Evolutionary conservation across 1,140 invertebrate genomes (phyloP).

Genomic region (Neelides sp.): DNA sequence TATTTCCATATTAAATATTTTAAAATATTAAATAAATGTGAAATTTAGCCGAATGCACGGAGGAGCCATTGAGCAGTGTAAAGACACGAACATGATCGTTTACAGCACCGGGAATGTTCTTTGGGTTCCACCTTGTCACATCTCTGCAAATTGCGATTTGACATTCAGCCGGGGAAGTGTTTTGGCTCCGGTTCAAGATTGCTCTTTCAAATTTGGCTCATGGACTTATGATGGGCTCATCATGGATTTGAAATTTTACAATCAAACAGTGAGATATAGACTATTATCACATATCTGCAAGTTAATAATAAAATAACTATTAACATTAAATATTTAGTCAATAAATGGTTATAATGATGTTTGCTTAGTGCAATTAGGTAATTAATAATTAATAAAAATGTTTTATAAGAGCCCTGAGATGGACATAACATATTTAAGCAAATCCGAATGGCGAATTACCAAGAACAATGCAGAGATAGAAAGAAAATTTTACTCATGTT

Average conservation of each 20-base stretch:
- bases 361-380: background rate
- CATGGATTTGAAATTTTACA: constrained; percentile 11
- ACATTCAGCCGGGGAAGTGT: constrained; percentile 1
- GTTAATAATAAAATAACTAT: background rate
- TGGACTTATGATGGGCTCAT: constrained; percentile 15
- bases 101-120: constrained; percentile 20
- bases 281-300: background rate
- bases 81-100: constrained; percentile 13
- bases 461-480: constrained; percentile 3
- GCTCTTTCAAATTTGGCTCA: constrained; percentile 15
- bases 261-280: background rate
- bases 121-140: constrained; percentile 24
- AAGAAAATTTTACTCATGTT: constrained; percentile 21
- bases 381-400: constrained; percentile 4
- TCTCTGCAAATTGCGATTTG: constrained; percentile 11
- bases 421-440: too few species aligned
- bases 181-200: constrained; percentile 13
- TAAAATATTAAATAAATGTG: too few species aligned
- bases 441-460: constrained; percentile 12
- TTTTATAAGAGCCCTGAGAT: constrained; percentile 7
- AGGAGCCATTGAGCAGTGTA: constrained; percentile 6
- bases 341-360: background rate
- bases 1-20: background rate
- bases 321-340: background rate
- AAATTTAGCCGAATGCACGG: background rate